Conservation (phyloP, 2,113 vertebrate species). For the Melozone crissalis region DNA sequence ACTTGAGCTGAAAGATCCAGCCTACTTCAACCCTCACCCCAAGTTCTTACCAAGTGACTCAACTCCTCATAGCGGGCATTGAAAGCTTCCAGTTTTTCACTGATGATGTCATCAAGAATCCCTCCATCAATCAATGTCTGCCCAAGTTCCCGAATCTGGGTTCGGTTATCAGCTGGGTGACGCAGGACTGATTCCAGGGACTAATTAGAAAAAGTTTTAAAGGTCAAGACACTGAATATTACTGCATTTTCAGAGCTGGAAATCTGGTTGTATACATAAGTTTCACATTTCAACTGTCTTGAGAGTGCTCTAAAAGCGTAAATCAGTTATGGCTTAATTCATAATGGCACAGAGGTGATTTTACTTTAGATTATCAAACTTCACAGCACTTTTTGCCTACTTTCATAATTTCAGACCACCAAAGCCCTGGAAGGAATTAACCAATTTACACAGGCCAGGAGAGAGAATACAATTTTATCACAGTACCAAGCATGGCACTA, state of each 20-base stretch:
- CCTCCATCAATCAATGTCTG: slow-evolving; percentile 98
- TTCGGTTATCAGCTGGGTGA: slow-evolving; percentile 94
- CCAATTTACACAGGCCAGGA: background rate
- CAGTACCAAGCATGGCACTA: background rate
- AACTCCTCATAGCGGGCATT: slow-evolving; percentile 90
- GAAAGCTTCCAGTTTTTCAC: slow-evolving; percentile 93
- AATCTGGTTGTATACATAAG: background rate
- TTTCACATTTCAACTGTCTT: background rate
- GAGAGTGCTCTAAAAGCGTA: background rate
- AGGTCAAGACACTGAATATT: background rate
- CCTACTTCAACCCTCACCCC: background rate
- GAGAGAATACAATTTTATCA: background rate
- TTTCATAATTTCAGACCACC: background rate
- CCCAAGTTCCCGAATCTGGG: slow-evolving; percentile 95
- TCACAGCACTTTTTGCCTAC: background rate
- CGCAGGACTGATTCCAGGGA: slow-evolving; percentile 89
- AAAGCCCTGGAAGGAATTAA: background rate
- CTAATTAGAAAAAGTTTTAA: slow-evolving; percentile 63
- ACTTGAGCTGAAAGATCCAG: background rate
- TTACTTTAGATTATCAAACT: background rate
- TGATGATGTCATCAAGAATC: slow-evolving; percentile 96
- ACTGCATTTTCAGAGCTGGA: background rate
- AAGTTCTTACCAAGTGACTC: slow-evolving; percentile 85
- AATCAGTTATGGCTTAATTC: background rate
- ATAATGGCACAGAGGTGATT: background rate